A percentile compares a stretch with the other conserved stretches of the same genome.
These are phyloP conservation scores for Acromyrmex echinatior DNA, from an alignment of 1,140 invertebrate species.

Conservation along the genomic window DNA sequence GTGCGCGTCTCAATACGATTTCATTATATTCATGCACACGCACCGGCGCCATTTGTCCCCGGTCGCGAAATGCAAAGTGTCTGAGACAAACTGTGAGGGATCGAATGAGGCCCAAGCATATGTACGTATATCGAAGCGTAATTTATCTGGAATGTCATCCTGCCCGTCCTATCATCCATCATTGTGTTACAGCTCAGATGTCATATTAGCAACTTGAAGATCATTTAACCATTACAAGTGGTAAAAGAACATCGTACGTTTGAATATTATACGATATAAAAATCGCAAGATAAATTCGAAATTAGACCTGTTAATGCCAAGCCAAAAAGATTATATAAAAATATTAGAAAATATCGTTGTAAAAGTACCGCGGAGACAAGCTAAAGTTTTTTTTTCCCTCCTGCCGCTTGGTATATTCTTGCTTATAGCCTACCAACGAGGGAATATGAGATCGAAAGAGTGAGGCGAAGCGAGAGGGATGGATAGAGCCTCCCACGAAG, in stretches of 20 bases:
- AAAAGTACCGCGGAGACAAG: slow-evolving; percentile 29
- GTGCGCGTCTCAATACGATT: slow-evolving; percentile 53
- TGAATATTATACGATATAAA: background rate
- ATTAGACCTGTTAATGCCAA: background rate
- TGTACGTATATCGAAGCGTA: slow-evolving; percentile 51
- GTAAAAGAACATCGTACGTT: background rate
- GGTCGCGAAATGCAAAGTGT: slow-evolving; percentile 65
- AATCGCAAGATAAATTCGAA: background rate
- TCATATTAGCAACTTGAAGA: slow-evolving; percentile 6
- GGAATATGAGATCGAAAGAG: slow-evolving; percentile 55
- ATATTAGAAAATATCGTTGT: slow-evolving; percentile 1
- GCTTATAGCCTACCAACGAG: slow-evolving; percentile 65
- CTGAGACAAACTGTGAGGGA: slow-evolving; percentile 26
- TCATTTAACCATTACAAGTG: slow-evolving; percentile 3
- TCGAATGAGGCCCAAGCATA: slow-evolving; percentile 39
- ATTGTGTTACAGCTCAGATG: slow-evolving; percentile 27
- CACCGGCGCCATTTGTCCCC: slow-evolving; percentile 79
- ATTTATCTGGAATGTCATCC: slow-evolving; percentile 48
- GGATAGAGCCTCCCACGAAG: slow-evolving; percentile 60
- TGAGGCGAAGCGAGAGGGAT: slow-evolving; percentile 34
- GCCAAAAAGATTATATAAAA: slow-evolving; percentile 4
- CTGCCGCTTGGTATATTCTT: slow-evolving; percentile 26
- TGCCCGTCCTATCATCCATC: slow-evolving; percentile 51
- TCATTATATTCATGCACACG: slow-evolving; percentile 83
- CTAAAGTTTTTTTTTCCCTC: slow-evolving; percentile 59